phyloP scores from a whole-genome alignment of 2,113 vertebrate genomes.

The Plectropomus leopardus region DNA sequence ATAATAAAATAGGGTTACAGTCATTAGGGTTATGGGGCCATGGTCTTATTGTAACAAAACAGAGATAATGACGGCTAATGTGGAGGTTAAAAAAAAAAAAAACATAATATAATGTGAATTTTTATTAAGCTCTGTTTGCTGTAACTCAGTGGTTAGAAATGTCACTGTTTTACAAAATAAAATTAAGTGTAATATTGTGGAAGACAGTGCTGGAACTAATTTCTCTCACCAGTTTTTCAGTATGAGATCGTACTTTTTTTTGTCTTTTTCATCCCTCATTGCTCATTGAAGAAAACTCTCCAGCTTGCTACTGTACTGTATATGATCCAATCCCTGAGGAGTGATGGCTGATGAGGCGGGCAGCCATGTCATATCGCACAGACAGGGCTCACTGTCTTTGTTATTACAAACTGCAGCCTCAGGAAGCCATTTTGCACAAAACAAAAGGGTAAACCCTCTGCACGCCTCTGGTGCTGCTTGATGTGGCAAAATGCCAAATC shows the following conservation, averaged over 20 bases:
- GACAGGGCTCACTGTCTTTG: conserved; percentile 59
- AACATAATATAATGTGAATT: neutral
- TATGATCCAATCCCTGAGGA: conserved; percentile 39
- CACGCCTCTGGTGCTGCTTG: conserved; percentile 61
- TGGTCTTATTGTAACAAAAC: neutral
- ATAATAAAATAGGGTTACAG: too few species aligned
- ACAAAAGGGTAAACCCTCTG: conserved; percentile 72
- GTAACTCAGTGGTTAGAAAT: neutral
- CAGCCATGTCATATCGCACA: conserved; percentile 58
- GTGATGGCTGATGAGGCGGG: conserved; percentile 47
- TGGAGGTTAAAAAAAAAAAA: neutral
- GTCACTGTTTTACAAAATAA: neutral
- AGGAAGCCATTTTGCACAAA: conserved; percentile 78
- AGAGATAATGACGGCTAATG: neutral
- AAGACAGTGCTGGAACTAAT: neutral
- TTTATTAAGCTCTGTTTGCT: neutral
- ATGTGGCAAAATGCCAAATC: conserved; percentile 68
- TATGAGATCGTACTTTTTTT: neutral
- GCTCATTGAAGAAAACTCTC: conserved; percentile 31
- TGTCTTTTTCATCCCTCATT: conserved; percentile 6
- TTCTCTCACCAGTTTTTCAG: neutral
- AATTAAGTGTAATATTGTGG: neutral
- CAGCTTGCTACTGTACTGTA: conserved; percentile 17
- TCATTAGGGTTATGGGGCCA: too few species aligned
- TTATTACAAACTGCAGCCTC: conserved; percentile 70